Percentiles rank a stretch among this genome's conserved stretches.
Evolutionary conservation across 2,888 invertebrate species (phyloP).

Genomic region (Drosophila eohydei): DNA sequence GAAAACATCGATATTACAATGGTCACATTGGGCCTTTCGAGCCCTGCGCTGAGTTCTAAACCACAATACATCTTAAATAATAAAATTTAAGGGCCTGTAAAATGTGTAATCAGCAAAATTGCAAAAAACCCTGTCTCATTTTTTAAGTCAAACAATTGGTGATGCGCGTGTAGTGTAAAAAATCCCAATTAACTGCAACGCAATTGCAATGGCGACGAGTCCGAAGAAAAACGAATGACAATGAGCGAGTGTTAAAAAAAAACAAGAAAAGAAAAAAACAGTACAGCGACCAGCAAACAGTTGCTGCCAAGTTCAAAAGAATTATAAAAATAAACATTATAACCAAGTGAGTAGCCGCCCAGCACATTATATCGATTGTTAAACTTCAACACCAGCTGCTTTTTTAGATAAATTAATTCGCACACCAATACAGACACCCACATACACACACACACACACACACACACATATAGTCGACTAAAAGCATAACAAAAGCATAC

Average conservation of each 20-base stretch:
- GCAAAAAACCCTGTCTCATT: conserved; percentile 9
- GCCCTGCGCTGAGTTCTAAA: conserved; percentile 42
- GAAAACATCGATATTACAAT: conserved; percentile 31
- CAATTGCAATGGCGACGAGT: conserved; percentile 69
- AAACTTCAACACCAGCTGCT: conserved; percentile 50
- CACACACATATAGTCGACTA: conserved; percentile 3
- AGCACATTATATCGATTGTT: conserved; percentile 16
- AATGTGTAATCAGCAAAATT: conserved; percentile 35
- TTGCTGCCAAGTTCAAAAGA: conserved; percentile 34
- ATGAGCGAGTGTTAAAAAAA: conserved; percentile 57
- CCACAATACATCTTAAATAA: conserved; percentile 43
- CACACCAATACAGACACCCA: conserved; percentile 16
- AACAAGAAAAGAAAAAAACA: conserved; percentile 15
- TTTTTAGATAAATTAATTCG: conserved; percentile 49
- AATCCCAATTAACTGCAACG: conserved; percentile 62
- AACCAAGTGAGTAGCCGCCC: conserved; percentile 43
- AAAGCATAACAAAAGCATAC: conserved; percentile 67
- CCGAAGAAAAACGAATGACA: conserved; percentile 39
- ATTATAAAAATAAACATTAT: conserved; percentile 24
- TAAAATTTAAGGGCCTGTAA: conserved; percentile 24
- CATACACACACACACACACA: conserved; percentile 11
- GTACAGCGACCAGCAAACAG: conserved; percentile 34
- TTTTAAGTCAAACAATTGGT: conserved; percentile 5
- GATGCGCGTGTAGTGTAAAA: conserved; percentile 19
- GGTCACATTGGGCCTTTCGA: conserved; percentile 32